These are phyloP conservation scores for Limosa lapponica DNA, from an alignment of 2,797 vertebrate species.

Conservation along the genomic window DNA sequence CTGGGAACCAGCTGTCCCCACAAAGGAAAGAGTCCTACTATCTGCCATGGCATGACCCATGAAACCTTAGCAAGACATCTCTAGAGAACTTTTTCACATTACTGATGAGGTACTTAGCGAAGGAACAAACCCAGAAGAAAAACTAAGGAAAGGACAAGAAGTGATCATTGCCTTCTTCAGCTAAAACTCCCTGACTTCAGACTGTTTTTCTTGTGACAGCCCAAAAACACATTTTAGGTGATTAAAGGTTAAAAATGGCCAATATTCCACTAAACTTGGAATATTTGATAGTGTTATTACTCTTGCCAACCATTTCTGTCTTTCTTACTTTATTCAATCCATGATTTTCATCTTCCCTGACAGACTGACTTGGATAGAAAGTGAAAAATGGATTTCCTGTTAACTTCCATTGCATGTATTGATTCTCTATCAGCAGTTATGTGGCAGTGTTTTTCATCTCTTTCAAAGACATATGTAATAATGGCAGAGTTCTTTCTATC, in stretches of 20 bases:
- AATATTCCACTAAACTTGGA: background rate
- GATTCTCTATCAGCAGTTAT: background rate
- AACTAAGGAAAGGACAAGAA: background rate
- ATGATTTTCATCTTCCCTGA: background rate
- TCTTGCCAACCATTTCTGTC: background rate
- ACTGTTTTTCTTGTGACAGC: background rate
- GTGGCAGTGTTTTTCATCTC: background rate
- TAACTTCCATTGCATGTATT: background rate
- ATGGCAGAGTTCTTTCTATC: background rate
- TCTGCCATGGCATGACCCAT: background rate
- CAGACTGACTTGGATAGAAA: background rate
- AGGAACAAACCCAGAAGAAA: background rate
- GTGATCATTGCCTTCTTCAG: background rate
- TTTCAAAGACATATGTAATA: background rate
- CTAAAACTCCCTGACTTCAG: background rate
- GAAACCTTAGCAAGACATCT: background rate
- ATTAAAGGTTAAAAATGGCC: background rate
- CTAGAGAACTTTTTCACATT: background rate
- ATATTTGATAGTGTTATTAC: background rate
- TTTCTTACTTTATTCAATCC: background rate
- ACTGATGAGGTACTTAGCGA: background rate
- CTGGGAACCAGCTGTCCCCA: fast-evolving
- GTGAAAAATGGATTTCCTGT: background rate
- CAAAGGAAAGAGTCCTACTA: background rate
- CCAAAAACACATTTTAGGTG: background rate